phyloP scores from a whole-genome alignment of 2,888 invertebrate species.

The Amiota minor region DNA sequence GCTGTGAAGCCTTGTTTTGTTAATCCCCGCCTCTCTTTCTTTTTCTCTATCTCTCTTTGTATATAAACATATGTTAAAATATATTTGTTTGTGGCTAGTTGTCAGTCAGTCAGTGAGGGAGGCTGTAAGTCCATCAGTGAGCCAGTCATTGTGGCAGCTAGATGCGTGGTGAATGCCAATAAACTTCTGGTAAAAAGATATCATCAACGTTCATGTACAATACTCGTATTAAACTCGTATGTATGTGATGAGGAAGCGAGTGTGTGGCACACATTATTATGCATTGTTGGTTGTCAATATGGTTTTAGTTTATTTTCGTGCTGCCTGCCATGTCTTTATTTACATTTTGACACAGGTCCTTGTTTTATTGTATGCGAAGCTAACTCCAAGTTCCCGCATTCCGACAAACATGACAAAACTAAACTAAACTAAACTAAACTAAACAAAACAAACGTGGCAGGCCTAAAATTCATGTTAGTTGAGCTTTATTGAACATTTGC shows the following conservation, averaged over 20 bases:
- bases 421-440: slow-evolving; percentile 22
- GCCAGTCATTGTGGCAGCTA: background rate
- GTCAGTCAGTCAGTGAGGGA: background rate
- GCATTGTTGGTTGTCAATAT: slow-evolving; percentile 59
- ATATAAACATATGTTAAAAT: slow-evolving; percentile 33
- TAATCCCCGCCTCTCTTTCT: background rate
- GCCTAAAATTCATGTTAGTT: slow-evolving; percentile 16
- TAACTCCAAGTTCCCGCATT: slow-evolving; percentile 12
- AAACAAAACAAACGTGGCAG: slow-evolving; percentile 38
- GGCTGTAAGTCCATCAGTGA: background rate
- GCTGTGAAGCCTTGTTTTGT: too few relatives aligned
- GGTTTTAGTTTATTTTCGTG: slow-evolving; percentile 48
- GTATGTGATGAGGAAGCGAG: slow-evolving; percentile 18
- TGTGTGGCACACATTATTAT: slow-evolving; percentile 55
- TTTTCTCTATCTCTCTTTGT: background rate
- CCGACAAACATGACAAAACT: too few relatives aligned
- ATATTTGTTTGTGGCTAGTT: background rate
- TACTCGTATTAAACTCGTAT: slow-evolving; percentile 19
- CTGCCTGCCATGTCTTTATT: slow-evolving; percentile 37
- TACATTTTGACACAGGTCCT: slow-evolving; percentile 46
- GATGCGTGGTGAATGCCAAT: slow-evolving; percentile 20
- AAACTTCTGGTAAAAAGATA: slow-evolving; percentile 31
- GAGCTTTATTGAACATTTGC: slow-evolving; percentile 36
- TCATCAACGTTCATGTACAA: slow-evolving; percentile 21
- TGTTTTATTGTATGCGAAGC: slow-evolving; percentile 14